Percentiles rank a stretch among this genome's conserved stretches.
Conservation (phyloP, 1,140 invertebrate genomes). For the Nilaparvata lugens region DNA sequence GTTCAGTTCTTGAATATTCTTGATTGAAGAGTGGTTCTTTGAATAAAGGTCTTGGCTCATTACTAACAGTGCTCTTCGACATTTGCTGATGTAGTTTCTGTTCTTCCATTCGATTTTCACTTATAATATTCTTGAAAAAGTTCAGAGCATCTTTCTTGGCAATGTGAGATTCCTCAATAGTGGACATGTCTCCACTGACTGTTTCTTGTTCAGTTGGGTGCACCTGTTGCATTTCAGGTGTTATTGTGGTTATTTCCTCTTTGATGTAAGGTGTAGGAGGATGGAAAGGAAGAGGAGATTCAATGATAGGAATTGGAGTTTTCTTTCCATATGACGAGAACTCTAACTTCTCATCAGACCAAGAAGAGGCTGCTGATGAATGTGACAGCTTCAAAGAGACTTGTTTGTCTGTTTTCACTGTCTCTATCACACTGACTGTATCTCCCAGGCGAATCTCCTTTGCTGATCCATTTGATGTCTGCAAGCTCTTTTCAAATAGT, state of each 20-base stretch:
- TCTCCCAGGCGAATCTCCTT: too few species aligned
- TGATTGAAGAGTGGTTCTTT: neutral
- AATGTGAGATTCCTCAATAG: conserved; percentile 29
- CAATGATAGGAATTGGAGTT: neutral
- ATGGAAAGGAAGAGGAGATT: neutral
- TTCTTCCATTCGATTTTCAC: conserved; percentile 32
- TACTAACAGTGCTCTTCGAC: conserved; percentile 3
- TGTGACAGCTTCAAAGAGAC: conserved; percentile 17
- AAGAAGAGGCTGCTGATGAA: neutral
- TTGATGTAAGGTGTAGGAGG: neutral
- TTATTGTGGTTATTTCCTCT: neutral
- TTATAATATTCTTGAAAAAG: conserved; percentile 48
- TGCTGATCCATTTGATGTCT: too few species aligned
- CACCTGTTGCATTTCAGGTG: neutral
- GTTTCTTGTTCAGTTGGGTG: conserved; percentile 1
- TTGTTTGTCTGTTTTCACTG: conserved; percentile 21
- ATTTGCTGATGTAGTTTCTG: conserved; percentile 8
- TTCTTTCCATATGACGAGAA: neutral
- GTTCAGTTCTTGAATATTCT: too few species aligned
- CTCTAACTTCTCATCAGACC: neutral
- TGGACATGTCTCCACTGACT: neutral
- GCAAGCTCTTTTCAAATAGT: too few species aligned
- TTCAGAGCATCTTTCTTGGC: conserved; percentile 43
- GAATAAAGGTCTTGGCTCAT: neutral
- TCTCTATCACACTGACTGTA: conserved; percentile 16